phyloP scores from a whole-genome alignment of 35 echinoderm and acorn worm genomes.

The Amphiura filiformis region DNA sequence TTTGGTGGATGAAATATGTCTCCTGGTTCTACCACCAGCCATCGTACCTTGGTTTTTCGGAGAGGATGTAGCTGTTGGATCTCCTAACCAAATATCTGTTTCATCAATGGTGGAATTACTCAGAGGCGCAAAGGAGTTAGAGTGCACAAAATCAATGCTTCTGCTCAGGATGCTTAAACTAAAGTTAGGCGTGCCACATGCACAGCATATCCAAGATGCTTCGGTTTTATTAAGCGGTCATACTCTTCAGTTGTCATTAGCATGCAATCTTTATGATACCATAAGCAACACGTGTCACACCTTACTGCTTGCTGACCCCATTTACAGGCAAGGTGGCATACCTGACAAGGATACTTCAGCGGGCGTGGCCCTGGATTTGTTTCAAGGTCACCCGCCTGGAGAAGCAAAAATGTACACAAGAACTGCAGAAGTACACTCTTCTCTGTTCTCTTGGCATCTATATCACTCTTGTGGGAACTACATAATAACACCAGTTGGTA shows the following conservation, averaged over 20 bases:
- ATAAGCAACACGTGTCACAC: constrained; percentile 28
- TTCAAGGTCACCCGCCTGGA: constrained; percentile 12
- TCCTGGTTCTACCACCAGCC: neutral
- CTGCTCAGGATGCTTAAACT: neutral
- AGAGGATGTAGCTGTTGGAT: neutral
- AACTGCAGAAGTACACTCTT: neutral
- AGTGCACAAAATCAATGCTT: neutral
- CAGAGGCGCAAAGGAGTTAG: neutral
- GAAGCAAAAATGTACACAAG: constrained; percentile 13
- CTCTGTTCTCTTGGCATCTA: neutral
- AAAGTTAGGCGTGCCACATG: neutral
- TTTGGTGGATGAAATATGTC: neutral
- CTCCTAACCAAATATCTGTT: neutral
- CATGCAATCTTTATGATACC: constrained; percentile 14
- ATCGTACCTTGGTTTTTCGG: neutral
- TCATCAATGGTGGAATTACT: neutral
- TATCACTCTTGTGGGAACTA: neutral
- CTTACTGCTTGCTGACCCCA: constrained; percentile 26
- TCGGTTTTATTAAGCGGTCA: neutral
- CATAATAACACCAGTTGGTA: neutral
- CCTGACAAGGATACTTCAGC: constrained; percentile 1
- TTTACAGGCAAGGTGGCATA: constrained; percentile 33
- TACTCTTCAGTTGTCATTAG: constrained; percentile 1
- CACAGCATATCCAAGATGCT: neutral
- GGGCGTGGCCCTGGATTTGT: constrained; percentile 14